Evolutionary conservation across 2,797 vertebrate species (phyloP).

Genomic region (Gobionotothen gibberifrons): DNA sequence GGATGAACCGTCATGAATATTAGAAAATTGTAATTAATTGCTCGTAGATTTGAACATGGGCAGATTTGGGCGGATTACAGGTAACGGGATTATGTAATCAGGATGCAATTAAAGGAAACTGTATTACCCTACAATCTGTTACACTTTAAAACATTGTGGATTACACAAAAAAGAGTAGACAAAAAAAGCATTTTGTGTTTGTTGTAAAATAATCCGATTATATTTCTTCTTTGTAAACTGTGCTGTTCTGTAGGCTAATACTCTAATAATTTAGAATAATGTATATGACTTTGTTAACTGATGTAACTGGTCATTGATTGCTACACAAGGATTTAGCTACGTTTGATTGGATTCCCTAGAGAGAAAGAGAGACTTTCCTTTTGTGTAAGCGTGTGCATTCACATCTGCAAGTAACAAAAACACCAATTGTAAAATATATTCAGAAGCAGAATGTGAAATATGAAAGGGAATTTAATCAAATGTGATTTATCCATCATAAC

Average conservation of each 20-base stretch:
- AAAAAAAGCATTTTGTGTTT: too few species aligned
- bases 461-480: constrained; percentile 54
- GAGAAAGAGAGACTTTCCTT: constrained; percentile 34
- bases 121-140: too few species aligned
- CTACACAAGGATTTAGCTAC: constrained; percentile 41
- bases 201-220: too few species aligned
- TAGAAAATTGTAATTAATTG: neutral
- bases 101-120: too few species aligned
- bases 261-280: constrained; percentile 55
- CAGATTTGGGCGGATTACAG: too few species aligned
- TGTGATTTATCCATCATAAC: constrained; percentile 67
- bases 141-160: too few species aligned
- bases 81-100: too few species aligned
- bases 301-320: constrained; percentile 68
- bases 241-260: too few species aligned
- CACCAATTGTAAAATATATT: constrained; percentile 56
- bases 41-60: neutral
- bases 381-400: constrained; percentile 9
- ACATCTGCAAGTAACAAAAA: constrained; percentile 42
- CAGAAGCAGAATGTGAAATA: constrained; percentile 63
- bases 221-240: too few species aligned
- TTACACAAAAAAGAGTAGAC: too few species aligned
- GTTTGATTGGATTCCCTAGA: constrained; percentile 52
- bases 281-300: constrained; percentile 69
- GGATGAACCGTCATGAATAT: constrained; percentile 10